These are phyloP conservation scores for Eucera pruinosa DNA, from an alignment of 2,888 invertebrate species.

Conservation along the genomic window DNA sequence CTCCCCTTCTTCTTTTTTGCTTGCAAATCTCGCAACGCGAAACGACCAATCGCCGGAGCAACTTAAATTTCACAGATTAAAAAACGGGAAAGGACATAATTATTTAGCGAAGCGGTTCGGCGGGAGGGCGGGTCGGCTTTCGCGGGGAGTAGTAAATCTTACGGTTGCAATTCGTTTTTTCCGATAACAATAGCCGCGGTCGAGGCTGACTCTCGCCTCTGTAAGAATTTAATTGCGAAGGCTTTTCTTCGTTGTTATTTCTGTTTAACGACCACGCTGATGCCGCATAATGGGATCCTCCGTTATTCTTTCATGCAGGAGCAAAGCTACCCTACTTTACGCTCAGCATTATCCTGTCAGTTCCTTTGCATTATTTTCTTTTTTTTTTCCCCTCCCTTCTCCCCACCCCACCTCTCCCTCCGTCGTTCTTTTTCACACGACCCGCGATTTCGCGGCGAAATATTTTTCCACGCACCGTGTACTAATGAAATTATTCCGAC, in stretches of 20 bases:
- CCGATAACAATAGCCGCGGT: conserved; percentile 17
- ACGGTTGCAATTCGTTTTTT: conserved; percentile 5
- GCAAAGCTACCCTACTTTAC: conserved; percentile 20
- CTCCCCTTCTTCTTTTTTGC: not conserved
- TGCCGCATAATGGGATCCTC: conserved; percentile 31
- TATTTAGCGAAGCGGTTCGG: not conserved
- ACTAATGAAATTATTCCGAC: no score
- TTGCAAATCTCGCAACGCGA: not conserved
- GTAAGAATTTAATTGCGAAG: conserved; percentile 73
- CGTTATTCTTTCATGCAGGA: conserved; percentile 39
- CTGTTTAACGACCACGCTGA: conserved; percentile 59
- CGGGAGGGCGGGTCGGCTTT: no score
- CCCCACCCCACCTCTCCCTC: no score
- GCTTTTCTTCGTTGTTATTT: conserved; percentile 68
- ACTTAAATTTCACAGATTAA: not conserved
- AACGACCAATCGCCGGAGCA: not conserved
- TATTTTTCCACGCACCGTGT: no score
- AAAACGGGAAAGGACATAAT: not conserved
- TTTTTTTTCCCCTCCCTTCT: no score
- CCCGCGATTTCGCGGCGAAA: not conserved
- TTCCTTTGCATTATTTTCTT: not conserved
- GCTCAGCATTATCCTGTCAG: conserved; percentile 25
- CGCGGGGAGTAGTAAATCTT: not conserved
- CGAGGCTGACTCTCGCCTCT: conserved; percentile 19
- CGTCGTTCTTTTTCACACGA: not conserved